A percentile compares a stretch with the other conserved stretches of the same genome.
Evolutionary conservation across 2,113 vertebrate species (phyloP).

Genomic region (Desmodus rotundus): DNA sequence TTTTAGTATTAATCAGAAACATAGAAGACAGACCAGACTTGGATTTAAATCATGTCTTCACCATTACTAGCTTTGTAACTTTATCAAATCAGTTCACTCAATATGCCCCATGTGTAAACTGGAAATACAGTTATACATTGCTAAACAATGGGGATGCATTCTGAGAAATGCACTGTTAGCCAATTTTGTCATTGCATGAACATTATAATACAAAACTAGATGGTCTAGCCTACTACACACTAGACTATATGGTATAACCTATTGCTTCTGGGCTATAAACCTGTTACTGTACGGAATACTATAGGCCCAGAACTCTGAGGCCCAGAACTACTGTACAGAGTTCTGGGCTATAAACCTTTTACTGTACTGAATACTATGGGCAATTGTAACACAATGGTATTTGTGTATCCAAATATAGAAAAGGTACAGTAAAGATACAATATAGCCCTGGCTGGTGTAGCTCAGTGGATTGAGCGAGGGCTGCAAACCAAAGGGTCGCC

Average conservation of each 20-base stretch:
- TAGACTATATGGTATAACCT: background rate
- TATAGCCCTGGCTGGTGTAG: background rate
- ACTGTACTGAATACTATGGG: background rate
- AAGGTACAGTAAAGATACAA: background rate
- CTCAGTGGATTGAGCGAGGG: too few relatives aligned
- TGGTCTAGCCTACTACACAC: background rate
- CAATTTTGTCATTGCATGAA: background rate
- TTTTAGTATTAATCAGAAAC: background rate
- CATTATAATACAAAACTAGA: background rate
- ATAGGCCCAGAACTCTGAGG: too few relatives aligned
- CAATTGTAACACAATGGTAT: background rate
- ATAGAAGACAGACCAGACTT: background rate
- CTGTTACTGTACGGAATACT: background rate
- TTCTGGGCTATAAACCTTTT: background rate
- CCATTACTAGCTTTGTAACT: background rate
- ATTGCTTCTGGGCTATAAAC: background rate
- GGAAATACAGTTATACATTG: background rate
- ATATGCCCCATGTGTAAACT: background rate
- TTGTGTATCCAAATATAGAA: background rate
- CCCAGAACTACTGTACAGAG: too few relatives aligned
- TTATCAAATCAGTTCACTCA: background rate
- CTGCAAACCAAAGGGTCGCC: too few relatives aligned
- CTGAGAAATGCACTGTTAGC: background rate
- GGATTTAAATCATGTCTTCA: background rate
- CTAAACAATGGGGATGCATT: background rate